phyloP scores from a whole-genome alignment of 1,140 invertebrate species.

The Aphaenogaster ashmeadi region DNA sequence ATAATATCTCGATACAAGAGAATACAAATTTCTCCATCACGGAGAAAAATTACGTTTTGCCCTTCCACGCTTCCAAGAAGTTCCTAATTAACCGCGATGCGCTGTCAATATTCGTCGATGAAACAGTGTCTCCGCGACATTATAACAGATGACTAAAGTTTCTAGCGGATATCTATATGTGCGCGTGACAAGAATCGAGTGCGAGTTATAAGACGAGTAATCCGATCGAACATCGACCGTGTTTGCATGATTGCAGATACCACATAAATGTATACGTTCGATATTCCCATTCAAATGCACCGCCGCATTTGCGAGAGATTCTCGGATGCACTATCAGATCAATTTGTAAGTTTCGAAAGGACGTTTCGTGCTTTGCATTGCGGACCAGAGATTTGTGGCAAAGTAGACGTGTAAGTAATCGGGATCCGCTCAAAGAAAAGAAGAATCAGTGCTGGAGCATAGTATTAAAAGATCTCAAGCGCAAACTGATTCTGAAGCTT shows the following conservation, averaged over 20 bases:
- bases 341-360: conserved; percentile 57
- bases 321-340: conserved; percentile 31
- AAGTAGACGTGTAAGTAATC: conserved; percentile 33
- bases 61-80: neutral
- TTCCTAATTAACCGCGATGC: conserved; percentile 44
- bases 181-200: conserved; percentile 55
- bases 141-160: conserved; percentile 57
- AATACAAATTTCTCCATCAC: neutral
- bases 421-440: neutral
- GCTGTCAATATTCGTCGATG: conserved; percentile 47
- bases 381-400: conserved; percentile 35
- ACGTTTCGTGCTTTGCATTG: conserved; percentile 56
- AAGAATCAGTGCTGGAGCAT: neutral
- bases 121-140: neutral
- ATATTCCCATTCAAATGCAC: conserved; percentile 38
- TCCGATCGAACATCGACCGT: conserved; percentile 46
- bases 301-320: conserved; percentile 15
- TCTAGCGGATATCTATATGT: neutral
- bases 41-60: neutral
- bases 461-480: neutral
- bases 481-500: neutral
- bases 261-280: conserved; percentile 48
- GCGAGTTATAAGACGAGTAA: conserved; percentile 25
- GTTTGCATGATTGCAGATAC: conserved; percentile 51
- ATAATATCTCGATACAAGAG: neutral